Evolutionary conservation across 2,113 vertebrate species (phyloP), one percentile per base, ranked within the genome.

Genomic region (Lagopus muta): DNA sequence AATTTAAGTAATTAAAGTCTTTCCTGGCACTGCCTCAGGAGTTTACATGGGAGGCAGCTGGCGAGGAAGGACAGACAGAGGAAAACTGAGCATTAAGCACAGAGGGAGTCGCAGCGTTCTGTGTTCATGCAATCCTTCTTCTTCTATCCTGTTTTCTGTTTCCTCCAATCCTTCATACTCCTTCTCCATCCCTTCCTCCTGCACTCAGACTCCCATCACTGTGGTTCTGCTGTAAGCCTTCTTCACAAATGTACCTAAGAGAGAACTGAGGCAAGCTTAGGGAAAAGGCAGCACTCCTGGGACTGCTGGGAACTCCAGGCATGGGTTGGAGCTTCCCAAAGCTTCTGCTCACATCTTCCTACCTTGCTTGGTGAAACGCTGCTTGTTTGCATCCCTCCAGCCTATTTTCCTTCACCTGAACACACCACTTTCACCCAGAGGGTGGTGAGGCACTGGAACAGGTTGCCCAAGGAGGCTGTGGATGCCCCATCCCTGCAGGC

Each of bases 21-120:
- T 86, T 90, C 86, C 86, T 54, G 78, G 83, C 70, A 11, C 77
- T 24, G 73, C 74, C 77, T 18, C 34, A 5, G 36, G 82, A 76
- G 88, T 17, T n/a, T 27, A 60, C 54, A 62, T 4, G 20, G 79
- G 85, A 84, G 89, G 74, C 87, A 91, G 71, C 48, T 1, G 1
- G 70, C 20, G 8, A 25, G 50, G 60, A 80, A 52, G 64, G 70
- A 30, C 3, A 13, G 86, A 57, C 19, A 78, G 82, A 18, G 71
- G 77, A 48, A 40, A 65, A 43, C 1, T 0, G 1, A 60, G 38
- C 24, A 34, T 24, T 57, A 6, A 11, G 54, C 3, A 3, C 0
- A 6, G 27, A 71, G 32, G 21, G 22, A 45, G 28, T 30, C 12
- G 8, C 28, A 22, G 42, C 13, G 3, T 8, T 9, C 64, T 43